phyloP scores from a whole-genome alignment of 1,140 invertebrate species.

The Drosophila nigromelanica region DNA sequence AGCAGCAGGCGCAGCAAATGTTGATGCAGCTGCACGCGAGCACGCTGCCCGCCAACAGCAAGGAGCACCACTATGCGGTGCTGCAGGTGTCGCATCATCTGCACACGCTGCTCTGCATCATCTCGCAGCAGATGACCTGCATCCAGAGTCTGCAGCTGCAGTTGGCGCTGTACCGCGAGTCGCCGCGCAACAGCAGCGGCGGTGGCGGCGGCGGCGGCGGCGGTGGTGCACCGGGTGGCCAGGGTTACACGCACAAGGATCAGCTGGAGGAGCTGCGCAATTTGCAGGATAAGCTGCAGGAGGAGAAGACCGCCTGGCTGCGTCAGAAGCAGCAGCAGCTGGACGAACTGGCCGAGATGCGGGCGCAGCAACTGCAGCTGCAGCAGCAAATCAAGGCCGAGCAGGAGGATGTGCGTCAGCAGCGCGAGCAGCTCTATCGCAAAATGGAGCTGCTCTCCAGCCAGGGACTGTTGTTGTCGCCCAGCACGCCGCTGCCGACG shows the following conservation, averaged over 20 bases:
- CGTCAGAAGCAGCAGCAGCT: conserved; percentile 87
- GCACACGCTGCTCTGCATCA: conserved; percentile 92
- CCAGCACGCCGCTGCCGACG: conserved; percentile 82
- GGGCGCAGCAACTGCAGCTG: conserved; percentile 83
- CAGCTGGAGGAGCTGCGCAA: conserved; percentile 90
- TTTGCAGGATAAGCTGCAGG: conserved; percentile 90
- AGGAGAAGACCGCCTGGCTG: conserved; percentile 91
- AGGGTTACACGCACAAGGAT: conserved; percentile 88
- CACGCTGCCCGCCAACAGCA: conserved; percentile 82
- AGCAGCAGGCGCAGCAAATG: conserved; percentile 41
- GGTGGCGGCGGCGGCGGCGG: conserved; percentile 16
- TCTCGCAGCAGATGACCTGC: conserved; percentile 93
- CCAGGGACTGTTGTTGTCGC: conserved; percentile 88
- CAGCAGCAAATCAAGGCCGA: conserved; percentile 89
- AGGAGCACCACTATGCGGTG: conserved; percentile 89
- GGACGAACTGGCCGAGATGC: conserved; percentile 88
- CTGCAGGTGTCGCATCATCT: conserved; percentile 91
- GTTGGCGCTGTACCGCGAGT: conserved; percentile 85
- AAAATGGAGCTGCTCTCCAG: conserved; percentile 91
- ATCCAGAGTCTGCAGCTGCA: conserved; percentile 90
- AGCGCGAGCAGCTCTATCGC: conserved; percentile 93
- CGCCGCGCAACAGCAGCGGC: conserved; percentile 84
- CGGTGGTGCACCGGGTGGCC: background rate
- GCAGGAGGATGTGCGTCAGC: conserved; percentile 92
- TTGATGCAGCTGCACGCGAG: conserved; percentile 35